Evolutionary conservation across 2,888 invertebrate genomes (phyloP).

Genomic region (Leucozona laternaria): DNA sequence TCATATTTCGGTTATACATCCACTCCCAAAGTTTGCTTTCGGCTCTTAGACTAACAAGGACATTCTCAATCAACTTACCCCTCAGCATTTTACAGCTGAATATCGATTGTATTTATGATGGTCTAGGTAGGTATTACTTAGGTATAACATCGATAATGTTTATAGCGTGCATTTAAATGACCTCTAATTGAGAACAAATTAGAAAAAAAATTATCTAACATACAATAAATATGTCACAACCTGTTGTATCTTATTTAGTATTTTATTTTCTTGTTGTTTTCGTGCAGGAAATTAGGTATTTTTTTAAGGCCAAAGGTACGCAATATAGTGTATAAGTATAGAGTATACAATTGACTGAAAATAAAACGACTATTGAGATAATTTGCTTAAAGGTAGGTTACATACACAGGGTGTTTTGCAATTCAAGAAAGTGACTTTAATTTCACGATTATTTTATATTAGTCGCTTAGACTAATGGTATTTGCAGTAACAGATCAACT

Average conservation of each 20-base stretch:
- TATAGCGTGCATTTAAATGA: slow-evolving; percentile 42
- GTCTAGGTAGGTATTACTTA: neutral
- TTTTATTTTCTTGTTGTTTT: neutral
- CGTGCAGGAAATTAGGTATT: slow-evolving; percentile 57
- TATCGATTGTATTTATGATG: neutral
- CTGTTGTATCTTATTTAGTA: neutral
- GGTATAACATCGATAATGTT: neutral
- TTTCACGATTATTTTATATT: no score
- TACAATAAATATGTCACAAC: slow-evolving; percentile 28
- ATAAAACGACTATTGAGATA: neutral
- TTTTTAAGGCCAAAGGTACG: neutral
- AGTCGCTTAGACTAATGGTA: no score
- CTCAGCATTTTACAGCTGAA: neutral
- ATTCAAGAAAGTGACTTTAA: no score
- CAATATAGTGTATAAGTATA: no score
- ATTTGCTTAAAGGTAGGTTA: neutral
- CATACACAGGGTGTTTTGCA: no score
- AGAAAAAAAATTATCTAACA: slow-evolving; percentile 24
- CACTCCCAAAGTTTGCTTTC: no score
- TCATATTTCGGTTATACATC: no score
- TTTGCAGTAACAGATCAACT: no score
- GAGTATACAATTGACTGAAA: neutral
- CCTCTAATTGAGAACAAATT: slow-evolving; percentile 22
- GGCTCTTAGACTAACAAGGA: neutral
- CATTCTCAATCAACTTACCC: neutral